phyloP scores from a whole-genome alignment of 2,797 vertebrate genomes.

The Halcyon leucocephala region DNA sequence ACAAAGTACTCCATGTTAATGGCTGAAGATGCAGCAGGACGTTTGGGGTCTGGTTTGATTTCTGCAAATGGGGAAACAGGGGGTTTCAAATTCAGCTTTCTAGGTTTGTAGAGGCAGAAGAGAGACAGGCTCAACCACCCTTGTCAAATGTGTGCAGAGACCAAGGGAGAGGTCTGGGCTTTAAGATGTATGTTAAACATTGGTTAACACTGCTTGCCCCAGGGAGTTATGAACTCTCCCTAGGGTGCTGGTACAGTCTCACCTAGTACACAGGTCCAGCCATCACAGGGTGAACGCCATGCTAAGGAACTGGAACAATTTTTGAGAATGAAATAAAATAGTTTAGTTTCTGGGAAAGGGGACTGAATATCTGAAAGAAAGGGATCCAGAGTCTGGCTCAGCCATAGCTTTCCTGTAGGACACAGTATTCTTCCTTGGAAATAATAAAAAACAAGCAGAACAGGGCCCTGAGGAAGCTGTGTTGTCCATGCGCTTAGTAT shows the following conservation, averaged over 20 bases:
- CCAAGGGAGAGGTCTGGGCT: background rate
- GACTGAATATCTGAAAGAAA: background rate
- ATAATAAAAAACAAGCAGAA: background rate
- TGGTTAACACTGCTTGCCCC: background rate
- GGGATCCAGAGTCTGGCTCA: background rate
- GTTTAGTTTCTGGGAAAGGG: background rate
- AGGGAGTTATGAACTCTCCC: background rate
- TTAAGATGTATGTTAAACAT: background rate
- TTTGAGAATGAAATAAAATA: background rate
- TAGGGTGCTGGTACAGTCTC: background rate
- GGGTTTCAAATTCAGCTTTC: background rate
- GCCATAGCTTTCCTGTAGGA: background rate
- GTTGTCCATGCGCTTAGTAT: background rate
- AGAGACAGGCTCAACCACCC: background rate
- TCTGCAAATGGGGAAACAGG: background rate
- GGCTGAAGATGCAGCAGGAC: background rate
- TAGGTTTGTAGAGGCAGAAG: background rate
- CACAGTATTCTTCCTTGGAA: background rate
- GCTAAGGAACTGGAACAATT: background rate
- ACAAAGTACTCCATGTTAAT: background rate
- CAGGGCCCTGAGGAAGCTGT: background rate
- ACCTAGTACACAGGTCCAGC: too few species aligned
- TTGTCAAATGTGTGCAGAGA: background rate
- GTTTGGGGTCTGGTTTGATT: background rate
- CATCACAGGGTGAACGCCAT: accelerated